Evolutionary conservation across 2,797 vertebrate species (phyloP).

Genomic region (Alcedo quadribrachys): DNA sequence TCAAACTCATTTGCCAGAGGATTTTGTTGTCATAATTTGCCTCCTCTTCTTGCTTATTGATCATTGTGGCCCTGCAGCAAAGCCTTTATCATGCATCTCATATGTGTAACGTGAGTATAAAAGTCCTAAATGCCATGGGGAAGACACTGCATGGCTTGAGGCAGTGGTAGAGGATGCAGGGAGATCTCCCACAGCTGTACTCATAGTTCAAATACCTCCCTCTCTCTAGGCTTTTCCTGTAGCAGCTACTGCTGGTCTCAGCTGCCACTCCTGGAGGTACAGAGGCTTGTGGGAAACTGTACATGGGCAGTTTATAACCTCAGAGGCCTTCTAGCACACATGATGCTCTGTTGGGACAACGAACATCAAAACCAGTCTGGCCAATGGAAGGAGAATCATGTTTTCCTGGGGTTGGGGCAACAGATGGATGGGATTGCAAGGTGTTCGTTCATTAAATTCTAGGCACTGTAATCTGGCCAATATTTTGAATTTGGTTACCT

Average conservation of each 20-base stretch:
- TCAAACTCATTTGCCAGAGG: neutral
- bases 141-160: neutral
- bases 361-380: neutral
- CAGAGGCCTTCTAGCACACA: neutral
- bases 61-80: neutral
- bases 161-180: neutral
- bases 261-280: neutral
- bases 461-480: constrained; percentile 19
- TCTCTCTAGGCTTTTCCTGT: neutral
- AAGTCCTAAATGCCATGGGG: neutral
- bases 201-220: neutral
- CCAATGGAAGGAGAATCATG: accelerated
- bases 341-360: accelerated
- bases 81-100: neutral
- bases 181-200: neutral
- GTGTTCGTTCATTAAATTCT: constrained; percentile 44
- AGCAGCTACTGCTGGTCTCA: neutral
- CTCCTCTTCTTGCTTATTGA: neutral
- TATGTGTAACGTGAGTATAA: neutral
- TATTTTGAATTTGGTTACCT: constrained; percentile 57
- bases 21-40: neutral
- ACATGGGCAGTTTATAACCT: neutral
- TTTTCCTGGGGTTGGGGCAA: neutral
- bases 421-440: neutral
- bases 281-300: neutral